Percentiles rank a stretch among this genome's conserved stretches.
Evolutionary conservation across 2,888 invertebrate species (phyloP).

Genomic region (Taphrorychus bicolor): DNA sequence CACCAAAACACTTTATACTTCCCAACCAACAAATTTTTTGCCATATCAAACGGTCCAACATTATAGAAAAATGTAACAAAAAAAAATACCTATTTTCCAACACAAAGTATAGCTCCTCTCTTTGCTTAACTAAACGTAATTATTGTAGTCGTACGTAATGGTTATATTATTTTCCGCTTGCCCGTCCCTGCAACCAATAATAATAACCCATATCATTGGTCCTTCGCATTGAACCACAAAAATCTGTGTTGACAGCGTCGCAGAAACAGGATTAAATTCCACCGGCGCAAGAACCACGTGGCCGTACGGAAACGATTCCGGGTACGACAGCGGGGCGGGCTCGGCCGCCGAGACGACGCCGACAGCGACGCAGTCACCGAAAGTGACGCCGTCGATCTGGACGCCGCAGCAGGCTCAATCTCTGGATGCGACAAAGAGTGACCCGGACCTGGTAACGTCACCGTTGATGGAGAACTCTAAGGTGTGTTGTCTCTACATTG

Average conservation of each 20-base stretch:
- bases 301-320: slow-evolving; percentile 67
- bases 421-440: slow-evolving; percentile 24
- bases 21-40: too few species aligned
- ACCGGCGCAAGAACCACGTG: slow-evolving; percentile 87
- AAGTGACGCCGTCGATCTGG: slow-evolving; percentile 33
- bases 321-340: slow-evolving; percentile 35
- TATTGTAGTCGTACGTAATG: too few species aligned
- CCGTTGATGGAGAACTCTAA: too few species aligned
- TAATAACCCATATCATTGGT: too few species aligned
- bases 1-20: too few species aligned
- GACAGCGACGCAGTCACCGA: slow-evolving; percentile 41
- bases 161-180: too few species aligned
- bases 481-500: too few species aligned
- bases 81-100: slow-evolving; percentile 9
- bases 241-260: slow-evolving; percentile 65
- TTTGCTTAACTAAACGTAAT: slow-evolving; percentile 2
- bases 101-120: slow-evolving; percentile 11
- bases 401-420: slow-evolving; percentile 38
- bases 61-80: background rate
- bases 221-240: too few species aligned
- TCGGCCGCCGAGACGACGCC: background rate
- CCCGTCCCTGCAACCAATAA: too few species aligned
- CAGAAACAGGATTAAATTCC: slow-evolving; percentile 80
- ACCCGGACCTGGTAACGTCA: too few species aligned
- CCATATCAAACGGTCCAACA: too few species aligned